Conservation (phyloP, 2,797 vertebrate genomes). For the Tokudaia muenninki region DNA sequence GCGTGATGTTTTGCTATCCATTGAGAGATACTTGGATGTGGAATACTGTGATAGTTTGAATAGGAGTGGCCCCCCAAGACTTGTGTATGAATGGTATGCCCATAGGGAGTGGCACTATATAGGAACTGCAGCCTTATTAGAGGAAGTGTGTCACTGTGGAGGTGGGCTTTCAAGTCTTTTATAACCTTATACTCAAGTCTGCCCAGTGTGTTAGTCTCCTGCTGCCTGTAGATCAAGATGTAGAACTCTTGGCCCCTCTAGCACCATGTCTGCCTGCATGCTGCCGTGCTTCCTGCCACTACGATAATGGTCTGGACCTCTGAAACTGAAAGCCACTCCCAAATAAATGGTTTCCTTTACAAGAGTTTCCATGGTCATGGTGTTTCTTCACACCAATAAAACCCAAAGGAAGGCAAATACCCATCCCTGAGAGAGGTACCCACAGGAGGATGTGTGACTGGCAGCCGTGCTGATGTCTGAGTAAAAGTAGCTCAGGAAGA, state of each 20-base stretch:
- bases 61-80: neutral
- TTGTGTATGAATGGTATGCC: no score
- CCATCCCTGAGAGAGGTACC: neutral
- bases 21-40: neutral
- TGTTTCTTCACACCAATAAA: neutral
- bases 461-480: neutral
- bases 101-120: no score
- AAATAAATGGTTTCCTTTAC: neutral
- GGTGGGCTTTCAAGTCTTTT: neutral
- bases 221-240: neutral
- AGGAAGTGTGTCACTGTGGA: neutral
- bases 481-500: neutral
- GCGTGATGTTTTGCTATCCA: neutral
- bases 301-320: neutral
- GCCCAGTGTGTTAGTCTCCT: neutral
- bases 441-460: no score
- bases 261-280: neutral
- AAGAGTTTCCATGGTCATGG: neutral
- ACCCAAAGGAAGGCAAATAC: neutral
- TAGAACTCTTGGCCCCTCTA: neutral
- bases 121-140: no score
- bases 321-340: neutral
- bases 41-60: neutral
- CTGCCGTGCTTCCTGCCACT: neutral
- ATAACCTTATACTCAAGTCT: neutral